phyloP scores from a whole-genome alignment of 2,113 vertebrate genomes.

The Tachysurus vachellii region DNA sequence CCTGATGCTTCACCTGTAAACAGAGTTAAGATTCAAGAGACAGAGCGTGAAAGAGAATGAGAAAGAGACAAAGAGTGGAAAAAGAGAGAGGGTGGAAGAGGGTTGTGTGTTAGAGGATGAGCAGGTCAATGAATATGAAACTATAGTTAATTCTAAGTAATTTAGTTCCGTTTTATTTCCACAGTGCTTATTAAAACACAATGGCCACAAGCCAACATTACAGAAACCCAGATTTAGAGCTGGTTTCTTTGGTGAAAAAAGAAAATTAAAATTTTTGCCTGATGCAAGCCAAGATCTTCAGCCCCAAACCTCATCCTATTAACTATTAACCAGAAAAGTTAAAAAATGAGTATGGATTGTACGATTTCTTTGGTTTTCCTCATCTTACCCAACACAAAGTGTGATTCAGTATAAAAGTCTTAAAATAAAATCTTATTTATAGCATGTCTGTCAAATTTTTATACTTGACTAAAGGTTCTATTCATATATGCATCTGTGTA shows the following conservation, averaged over 20 bases:
- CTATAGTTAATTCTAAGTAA: background rate
- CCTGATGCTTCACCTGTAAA: constrained; percentile 45
- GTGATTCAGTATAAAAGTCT: background rate
- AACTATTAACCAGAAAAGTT: background rate
- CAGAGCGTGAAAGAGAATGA: background rate
- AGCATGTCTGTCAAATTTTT: background rate
- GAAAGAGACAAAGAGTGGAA: background rate
- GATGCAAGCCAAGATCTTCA: background rate
- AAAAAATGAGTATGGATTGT: background rate
- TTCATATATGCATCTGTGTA: background rate
- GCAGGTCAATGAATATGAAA: background rate
- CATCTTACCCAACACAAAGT: background rate
- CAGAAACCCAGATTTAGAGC: background rate
- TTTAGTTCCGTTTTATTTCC: background rate
- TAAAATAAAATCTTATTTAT: background rate
- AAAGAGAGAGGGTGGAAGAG: background rate
- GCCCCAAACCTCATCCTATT: background rate
- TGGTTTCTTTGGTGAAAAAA: background rate
- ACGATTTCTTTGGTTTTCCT: background rate
- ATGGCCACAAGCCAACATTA: background rate
- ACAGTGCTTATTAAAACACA: background rate
- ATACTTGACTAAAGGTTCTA: background rate
- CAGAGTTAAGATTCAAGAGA: background rate
- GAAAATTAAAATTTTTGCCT: background rate
- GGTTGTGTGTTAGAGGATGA: background rate